phyloP scores from a whole-genome alignment of 2,797 vertebrate species.

The Craterocephalus amniculus region DNA sequence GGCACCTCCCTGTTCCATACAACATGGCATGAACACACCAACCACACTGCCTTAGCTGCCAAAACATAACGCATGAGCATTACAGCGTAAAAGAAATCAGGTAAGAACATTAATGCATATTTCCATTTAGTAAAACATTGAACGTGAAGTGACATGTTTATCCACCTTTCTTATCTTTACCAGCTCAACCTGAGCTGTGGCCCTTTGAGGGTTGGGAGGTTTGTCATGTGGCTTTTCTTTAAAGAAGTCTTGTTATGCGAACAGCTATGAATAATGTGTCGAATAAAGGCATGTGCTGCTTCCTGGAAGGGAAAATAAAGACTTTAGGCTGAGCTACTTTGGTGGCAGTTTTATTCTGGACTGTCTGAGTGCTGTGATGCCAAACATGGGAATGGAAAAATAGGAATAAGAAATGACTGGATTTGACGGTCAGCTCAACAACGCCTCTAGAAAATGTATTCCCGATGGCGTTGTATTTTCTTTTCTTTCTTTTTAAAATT shows the following conservation, averaged over 20 bases:
- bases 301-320: not conserved
- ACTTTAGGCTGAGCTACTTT: slow-evolving; percentile 13
- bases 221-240: not conserved
- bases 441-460: slow-evolving; percentile 55
- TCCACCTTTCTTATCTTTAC: not conserved
- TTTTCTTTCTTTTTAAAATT: not conserved
- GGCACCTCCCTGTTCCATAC: not conserved
- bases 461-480: slow-evolving; percentile 34
- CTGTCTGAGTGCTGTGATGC: slow-evolving; percentile 18
- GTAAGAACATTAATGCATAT: not conserved
- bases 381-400: slow-evolving; percentile 27
- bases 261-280: not conserved
- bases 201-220: not conserved
- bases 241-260: not conserved
- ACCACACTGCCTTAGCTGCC: not conserved
- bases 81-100: not conserved
- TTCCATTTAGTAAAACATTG: not conserved
- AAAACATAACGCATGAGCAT: not conserved
- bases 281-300: not conserved
- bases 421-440: slow-evolving; percentile 42
- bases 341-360: slow-evolving; percentile 13
- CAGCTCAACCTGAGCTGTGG: not conserved
- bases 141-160: not conserved
- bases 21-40: not conserved
- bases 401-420: slow-evolving; percentile 39